Evolutionary conservation across 2,888 invertebrate genomes (phyloP).

Genomic region (Drosophila dives): DNA sequence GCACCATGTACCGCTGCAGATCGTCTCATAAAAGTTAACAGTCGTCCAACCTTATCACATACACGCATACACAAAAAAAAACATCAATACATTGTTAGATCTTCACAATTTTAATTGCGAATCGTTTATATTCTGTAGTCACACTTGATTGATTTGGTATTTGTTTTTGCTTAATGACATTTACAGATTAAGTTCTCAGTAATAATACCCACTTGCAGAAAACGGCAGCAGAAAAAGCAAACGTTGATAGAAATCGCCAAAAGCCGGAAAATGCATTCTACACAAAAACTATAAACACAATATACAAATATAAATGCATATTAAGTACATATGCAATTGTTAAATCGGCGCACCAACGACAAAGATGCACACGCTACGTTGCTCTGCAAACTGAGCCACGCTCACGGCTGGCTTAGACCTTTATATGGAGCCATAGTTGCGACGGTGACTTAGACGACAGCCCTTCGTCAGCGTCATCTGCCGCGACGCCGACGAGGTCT

Average conservation of each 20-base stretch:
- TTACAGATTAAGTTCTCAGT: slow-evolving; percentile 36
- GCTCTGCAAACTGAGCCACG: slow-evolving; percentile 59
- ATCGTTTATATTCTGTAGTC: slow-evolving; percentile 39
- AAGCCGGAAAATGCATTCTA: slow-evolving; percentile 70
- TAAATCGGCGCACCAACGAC: slow-evolving; percentile 29
- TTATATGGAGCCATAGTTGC: slow-evolving; percentile 47
- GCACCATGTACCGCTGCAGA: slow-evolving; percentile 41
- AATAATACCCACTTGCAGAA: slow-evolving; percentile 61
- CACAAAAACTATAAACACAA: slow-evolving; percentile 21
- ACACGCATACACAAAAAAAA: slow-evolving; percentile 5
- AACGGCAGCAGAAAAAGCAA: slow-evolving; percentile 69
- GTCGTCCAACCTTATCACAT: background rate
- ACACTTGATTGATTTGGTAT: slow-evolving; percentile 63
- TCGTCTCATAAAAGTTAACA: slow-evolving; percentile 15
- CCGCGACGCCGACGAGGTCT: slow-evolving; percentile 20
- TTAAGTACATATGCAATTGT: slow-evolving; percentile 10
- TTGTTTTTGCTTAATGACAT: background rate
- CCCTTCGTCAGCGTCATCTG: slow-evolving; percentile 31
- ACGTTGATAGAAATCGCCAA: slow-evolving; percentile 68
- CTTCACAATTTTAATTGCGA: slow-evolving; percentile 11
- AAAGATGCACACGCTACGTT: slow-evolving; percentile 45
- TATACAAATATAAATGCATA: background rate
- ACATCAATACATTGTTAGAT: slow-evolving; percentile 23
- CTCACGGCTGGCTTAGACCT: slow-evolving; percentile 49
- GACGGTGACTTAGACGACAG: slow-evolving; percentile 27